These are phyloP conservation scores for Rhadinocentrus ornatus DNA, from an alignment of 2,797 vertebrate species.

Conservation along the genomic window DNA sequence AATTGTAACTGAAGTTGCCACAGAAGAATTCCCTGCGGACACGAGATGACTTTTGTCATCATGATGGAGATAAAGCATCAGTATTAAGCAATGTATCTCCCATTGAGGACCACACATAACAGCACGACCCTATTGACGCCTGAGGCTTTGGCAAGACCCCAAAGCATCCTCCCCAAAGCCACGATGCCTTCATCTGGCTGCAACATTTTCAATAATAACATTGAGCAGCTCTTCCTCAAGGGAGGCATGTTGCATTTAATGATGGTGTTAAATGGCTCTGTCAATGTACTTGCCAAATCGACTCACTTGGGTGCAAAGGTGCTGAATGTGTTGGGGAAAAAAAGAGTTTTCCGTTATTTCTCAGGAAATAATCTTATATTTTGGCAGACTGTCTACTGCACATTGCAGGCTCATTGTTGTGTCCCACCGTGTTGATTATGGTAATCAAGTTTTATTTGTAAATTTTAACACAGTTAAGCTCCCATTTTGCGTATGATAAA, in stretches of 20 bases:
- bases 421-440: conserved; percentile 17
- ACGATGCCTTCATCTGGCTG: conserved; percentile 81
- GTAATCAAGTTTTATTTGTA: not conserved
- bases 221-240: conserved; percentile 64
- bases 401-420: conserved; percentile 4
- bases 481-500: not conserved
- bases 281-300: conserved; percentile 76
- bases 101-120: conserved; percentile 78
- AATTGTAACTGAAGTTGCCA: conserved; percentile 46
- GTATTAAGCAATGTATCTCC: conserved; percentile 75
- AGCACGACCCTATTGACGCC: conserved; percentile 80
- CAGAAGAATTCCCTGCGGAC: conserved; percentile 42
- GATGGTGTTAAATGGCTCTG: conserved; percentile 74
- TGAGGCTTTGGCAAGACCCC: conserved; percentile 80
- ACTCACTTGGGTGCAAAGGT: conserved; percentile 53
- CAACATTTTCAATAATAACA: conserved; percentile 80
- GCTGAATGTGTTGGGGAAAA: conserved; percentile 39
- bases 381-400: conserved; percentile 27
- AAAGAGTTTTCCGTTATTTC: conserved; percentile 50
- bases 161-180: conserved; percentile 76
- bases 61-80: conserved; percentile 64
- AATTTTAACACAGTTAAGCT: not conserved
- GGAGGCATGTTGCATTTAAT: conserved; percentile 75
- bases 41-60: conserved; percentile 62
- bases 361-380: conserved; percentile 43